phyloP scores from a whole-genome alignment of 30 jellyfish, hydroid and myxozoan species.

The Pseudorhiza aurosa region DNA sequence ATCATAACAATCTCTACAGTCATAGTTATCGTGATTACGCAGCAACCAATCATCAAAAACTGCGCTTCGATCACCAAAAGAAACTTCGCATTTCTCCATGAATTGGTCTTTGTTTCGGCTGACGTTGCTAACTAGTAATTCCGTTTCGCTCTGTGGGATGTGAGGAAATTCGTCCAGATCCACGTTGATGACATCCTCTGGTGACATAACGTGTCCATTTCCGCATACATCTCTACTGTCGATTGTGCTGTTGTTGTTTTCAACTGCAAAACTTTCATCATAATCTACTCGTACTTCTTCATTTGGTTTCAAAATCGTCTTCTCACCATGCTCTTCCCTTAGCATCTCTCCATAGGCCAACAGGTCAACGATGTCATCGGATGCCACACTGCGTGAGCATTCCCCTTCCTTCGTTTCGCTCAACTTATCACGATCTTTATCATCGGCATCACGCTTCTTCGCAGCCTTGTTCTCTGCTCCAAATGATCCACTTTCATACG shows the following conservation, averaged over 20 bases:
- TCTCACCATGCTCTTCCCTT: background rate
- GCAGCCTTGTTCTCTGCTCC: background rate
- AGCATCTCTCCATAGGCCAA: constrained; percentile 39
- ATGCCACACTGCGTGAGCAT: constrained; percentile 40
- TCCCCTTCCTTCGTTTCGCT: background rate
- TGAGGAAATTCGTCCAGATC: too few species aligned
- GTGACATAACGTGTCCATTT: too few species aligned
- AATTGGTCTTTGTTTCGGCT: too few species aligned
- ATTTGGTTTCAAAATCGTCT: background rate
- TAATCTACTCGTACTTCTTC: background rate
- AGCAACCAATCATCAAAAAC: background rate
- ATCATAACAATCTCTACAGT: background rate
- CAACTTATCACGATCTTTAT: background rate
- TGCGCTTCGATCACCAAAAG: background rate
- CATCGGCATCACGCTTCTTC: background rate
- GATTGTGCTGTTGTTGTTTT: constrained; percentile 5
- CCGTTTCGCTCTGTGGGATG: too few species aligned
- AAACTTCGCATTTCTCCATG: background rate
- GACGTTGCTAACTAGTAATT: too few species aligned
- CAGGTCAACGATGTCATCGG: constrained; percentile 44
- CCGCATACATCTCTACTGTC: constrained; percentile 1
- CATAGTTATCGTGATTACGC: background rate
- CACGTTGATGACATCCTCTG: too few species aligned
- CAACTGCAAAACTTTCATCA: constrained; percentile 42
- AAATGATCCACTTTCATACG: too few species aligned